Base-by-base conservation (phyloP, 2,797 vertebrate genomes). In the Bovichtus diacanthus region DNA sequence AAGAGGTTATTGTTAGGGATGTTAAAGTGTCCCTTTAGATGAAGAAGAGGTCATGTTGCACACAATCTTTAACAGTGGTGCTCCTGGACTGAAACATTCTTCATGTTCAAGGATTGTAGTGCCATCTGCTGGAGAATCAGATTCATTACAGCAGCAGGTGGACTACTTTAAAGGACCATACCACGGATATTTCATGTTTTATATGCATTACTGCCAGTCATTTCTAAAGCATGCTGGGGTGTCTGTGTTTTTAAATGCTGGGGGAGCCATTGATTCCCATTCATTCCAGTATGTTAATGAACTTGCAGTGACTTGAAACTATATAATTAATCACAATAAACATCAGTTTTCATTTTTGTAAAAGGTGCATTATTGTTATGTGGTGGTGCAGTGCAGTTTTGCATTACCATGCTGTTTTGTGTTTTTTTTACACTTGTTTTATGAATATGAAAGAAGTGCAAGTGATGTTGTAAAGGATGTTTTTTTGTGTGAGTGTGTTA, bases 121-220 rank as follows among this genome's bases (percentile, higher is more conserved):
- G 43, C 70, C 87, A 78, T 16, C 87, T 90, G 67, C 58, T 84
- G 81, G 75, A 56, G 1, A 27, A 29, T 34, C 5, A 1, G 7
- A 3, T 5, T 73, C 43, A 55, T 56, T 46, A 58, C 76, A 77
- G 16, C 31, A 12, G 9, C n/a, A 2, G 3, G 6, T 18, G 6
- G n/a, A n/a, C n/a, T n/a, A 31, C 27, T 19, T 25, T 21, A 38
- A 59, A 47, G 46, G 25, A 19, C 11, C 29, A 46, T 16, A n/a
- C 12, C 5, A 23, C 25, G 3, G 3, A n/a, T 31, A 25, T 19
- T 76, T 55, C 21, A 41, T 3, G 0, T 55, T 34, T 43, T 27
- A 15, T 70, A 15, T 39, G 1, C 0, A 21, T 51, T 16, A 12
- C 47, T 44, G 12, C 5, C 8, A 71, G 10, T 2, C 19, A 43